These are phyloP conservation scores for Neopipo cinnamomea DNA, from an alignment of 2,113 vertebrate species.

Conservation along the genomic window DNA sequence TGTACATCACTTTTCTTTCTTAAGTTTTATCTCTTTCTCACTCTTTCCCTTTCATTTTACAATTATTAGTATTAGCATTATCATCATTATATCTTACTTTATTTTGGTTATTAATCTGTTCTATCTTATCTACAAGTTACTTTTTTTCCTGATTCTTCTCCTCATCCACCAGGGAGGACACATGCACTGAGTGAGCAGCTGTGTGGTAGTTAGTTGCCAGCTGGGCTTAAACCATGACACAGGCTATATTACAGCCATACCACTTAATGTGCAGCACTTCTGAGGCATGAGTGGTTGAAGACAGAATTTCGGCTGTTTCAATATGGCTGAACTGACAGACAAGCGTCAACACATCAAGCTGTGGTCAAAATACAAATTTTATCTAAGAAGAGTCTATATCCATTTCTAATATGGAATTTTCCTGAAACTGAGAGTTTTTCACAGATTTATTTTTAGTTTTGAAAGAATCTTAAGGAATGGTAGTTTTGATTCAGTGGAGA, in stretches of 20 bases:
- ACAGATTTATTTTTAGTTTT: neutral
- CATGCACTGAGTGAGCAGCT: fast-evolving
- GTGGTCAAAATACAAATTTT: neutral
- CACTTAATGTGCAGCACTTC: neutral
- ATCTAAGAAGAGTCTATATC: neutral
- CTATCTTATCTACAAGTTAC: neutral
- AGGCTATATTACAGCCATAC: neutral
- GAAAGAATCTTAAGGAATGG: neutral
- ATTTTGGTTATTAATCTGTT: neutral
- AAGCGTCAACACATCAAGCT: neutral
- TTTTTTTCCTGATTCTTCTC: neutral
- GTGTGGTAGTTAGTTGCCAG: neutral
- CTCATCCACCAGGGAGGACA: neutral
- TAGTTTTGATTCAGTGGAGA: neutral
- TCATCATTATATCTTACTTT: neutral
- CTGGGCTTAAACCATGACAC: neutral
- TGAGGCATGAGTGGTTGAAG: neutral
- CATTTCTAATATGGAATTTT: neutral
- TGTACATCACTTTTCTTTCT: neutral
- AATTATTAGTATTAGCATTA: neutral
- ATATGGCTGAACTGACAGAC: neutral
- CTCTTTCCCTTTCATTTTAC: neutral
- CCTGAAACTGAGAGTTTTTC: neutral
- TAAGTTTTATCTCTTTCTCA: neutral
- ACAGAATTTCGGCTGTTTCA: neutral